These are phyloP conservation scores for Ligdia adustata DNA, from an alignment of 2,888 invertebrate species.

Conservation along the genomic window DNA sequence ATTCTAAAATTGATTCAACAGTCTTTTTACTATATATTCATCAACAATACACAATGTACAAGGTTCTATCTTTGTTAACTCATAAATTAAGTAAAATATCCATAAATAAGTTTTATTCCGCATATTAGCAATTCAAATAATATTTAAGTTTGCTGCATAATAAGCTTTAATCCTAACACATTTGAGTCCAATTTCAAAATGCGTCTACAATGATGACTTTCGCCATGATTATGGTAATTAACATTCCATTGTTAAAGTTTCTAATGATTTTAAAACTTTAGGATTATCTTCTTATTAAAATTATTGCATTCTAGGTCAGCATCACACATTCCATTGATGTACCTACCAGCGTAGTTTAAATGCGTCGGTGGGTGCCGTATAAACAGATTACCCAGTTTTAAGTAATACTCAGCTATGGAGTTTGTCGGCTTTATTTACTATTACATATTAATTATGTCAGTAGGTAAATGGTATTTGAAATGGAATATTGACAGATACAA, in stretches of 20 bases:
- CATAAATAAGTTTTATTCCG: slow-evolving; percentile 14
- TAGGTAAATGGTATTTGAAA: not conserved
- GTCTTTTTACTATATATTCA: slow-evolving; percentile 11
- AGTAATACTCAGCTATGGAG: slow-evolving; percentile 4
- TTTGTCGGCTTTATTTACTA: not conserved
- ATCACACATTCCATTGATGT: slow-evolving; percentile 10
- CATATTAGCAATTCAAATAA: slow-evolving; percentile 20
- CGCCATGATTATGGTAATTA: slow-evolving; percentile 20
- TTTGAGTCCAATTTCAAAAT: slow-evolving; percentile 9
- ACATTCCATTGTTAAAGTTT: slow-evolving; percentile 23
- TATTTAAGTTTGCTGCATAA: not conserved
- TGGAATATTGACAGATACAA: too few relatives aligned
- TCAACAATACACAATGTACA: slow-evolving; percentile 17
- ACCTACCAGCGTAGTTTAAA: too few relatives aligned
- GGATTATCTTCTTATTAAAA: slow-evolving; percentile 22
- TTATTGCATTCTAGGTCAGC: slow-evolving; percentile 18
- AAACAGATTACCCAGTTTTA: slow-evolving; percentile 4
- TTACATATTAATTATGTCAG: not conserved
- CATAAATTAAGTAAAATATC: slow-evolving; percentile 16
- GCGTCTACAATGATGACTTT: slow-evolving; percentile 7
- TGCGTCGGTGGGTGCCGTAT: not conserved
- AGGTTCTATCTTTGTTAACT: slow-evolving; percentile 8
- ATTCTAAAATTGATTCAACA: too few relatives aligned
- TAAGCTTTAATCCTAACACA: not conserved
- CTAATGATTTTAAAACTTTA: slow-evolving; percentile 18